Base-by-base conservation (phyloP, 2,888 invertebrate genomes). In the Catocala fraxini region DNA sequence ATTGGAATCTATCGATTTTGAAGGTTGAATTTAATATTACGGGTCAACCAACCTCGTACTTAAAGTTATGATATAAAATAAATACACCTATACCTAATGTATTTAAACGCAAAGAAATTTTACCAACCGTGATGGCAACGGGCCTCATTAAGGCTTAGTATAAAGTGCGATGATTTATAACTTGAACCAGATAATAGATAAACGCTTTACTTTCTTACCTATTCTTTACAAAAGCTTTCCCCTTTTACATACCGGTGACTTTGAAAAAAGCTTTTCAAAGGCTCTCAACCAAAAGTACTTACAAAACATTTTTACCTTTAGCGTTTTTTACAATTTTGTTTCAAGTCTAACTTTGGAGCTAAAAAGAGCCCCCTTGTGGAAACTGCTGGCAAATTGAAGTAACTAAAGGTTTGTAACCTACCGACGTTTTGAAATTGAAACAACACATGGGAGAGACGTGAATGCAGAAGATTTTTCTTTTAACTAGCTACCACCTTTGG, bases 241-340 rank as follows among this genome's bases (percentile, higher is more conserved):
- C 43, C 55, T 13, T 65, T 71, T 59, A 56, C 56, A 65, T 71
- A 69, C 56, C 68, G 25, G 55, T 59, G 59, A 59, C 15, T 12
- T 52, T 54, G n/a, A 59, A 75, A 63, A 75, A 66, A n/a, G 12
- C 47, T 43, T 57, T 65, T 59, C 59, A 66, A 61, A 73, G 53
- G 54, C 55, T 59, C 46, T 63, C 47, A 47, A 45, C 49, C 34
- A 43, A 49, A 64, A 68, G 60, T 56, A 62, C 54, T 59, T 58
- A 59, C 51, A 54, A 63, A 62, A 56, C 51, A 67, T 65, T 75
- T 67, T 57, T 43, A 7, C 48, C 7, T 41, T 45, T 25, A 66
- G 52, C n/a, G 39, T 61, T 60, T 72, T 72, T 62, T 49, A 45
- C 68, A 69, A 57, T 70, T 70, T 65, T 52, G 51, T 65, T 63